Conservation (phyloP, 2,888 invertebrate genomes). For the Chymomyza fuscimana region DNA sequence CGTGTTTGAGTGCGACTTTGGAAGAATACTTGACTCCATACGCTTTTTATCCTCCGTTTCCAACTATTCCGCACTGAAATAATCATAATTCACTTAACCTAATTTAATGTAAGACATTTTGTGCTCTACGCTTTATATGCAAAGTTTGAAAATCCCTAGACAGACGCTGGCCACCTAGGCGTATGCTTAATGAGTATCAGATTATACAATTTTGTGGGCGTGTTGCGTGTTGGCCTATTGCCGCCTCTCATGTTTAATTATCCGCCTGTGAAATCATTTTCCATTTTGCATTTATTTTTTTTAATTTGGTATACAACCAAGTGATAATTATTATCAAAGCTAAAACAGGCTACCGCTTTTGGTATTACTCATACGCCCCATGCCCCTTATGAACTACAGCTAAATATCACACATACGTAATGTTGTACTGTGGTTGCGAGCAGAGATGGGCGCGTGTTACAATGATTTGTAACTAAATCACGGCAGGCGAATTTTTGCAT, state of each 20-base stretch:
- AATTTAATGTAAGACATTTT: constrained; percentile 44
- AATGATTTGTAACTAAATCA: neutral
- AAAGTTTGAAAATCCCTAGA: constrained; percentile 8
- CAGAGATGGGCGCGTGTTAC: neutral
- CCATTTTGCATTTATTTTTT: constrained; percentile 8
- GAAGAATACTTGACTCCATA: neutral
- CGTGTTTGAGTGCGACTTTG: neutral
- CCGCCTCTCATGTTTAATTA: constrained; percentile 44
- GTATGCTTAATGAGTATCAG: constrained; percentile 36
- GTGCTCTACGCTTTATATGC: neutral
- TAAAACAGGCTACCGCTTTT: constrained; percentile 12
- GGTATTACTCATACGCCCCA: constrained; percentile 50
- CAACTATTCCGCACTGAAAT: constrained; percentile 32
- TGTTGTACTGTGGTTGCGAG: neutral
- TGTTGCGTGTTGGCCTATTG: constrained; percentile 1
- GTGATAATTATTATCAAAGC: constrained; percentile 51
- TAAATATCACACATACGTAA: neutral
- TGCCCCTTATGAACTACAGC: constrained; percentile 13
- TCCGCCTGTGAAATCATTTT: constrained; percentile 46
- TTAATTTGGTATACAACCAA: constrained; percentile 15
- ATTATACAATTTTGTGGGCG: constrained; percentile 44
- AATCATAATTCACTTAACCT: constrained; percentile 66
- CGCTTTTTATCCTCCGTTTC: neutral
- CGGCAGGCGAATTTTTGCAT: too few species aligned
- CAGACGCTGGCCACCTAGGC: constrained; percentile 22